Percentiles rank a stretch among this genome's conserved stretches.
Evolutionary conservation across 2,797 vertebrate species (phyloP).

Genomic region (Rhodeus uyekii): DNA sequence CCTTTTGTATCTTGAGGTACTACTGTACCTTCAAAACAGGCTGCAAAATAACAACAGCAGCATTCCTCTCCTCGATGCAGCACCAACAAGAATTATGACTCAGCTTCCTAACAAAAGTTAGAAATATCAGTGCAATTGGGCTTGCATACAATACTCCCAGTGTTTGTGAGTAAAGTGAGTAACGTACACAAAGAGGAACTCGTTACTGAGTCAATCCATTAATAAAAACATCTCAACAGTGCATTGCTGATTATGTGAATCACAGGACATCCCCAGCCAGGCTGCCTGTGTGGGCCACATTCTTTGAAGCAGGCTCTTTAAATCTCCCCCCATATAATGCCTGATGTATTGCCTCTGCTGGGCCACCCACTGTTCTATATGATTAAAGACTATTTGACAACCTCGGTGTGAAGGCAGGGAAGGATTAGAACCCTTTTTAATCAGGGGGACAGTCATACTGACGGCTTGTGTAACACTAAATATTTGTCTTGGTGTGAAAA

Average conservation of each 20-base stretch:
- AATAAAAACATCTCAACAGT: neutral
- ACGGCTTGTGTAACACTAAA: neutral
- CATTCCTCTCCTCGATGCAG: neutral
- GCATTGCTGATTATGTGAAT: conserved; percentile 9
- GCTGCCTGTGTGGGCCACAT: conserved; percentile 6
- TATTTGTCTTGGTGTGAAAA: neutral
- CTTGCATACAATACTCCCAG: neutral
- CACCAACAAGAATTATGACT: neutral
- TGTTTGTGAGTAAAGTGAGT: neutral
- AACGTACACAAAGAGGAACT: neutral
- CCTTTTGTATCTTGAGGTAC: no score
- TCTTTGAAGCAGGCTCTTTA: conserved; percentile 19
- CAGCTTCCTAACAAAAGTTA: neutral
- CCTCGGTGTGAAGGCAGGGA: neutral
- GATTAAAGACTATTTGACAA: conserved; percentile 50
- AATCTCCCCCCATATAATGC: neutral
- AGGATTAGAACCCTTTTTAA: no score
- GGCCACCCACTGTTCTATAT: conserved; percentile 7
- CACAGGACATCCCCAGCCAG: conserved; percentile 21
- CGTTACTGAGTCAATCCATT: neutral
- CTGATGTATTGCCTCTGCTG: conserved; percentile 1
- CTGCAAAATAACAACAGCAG: neutral
- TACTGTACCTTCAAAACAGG: neutral
- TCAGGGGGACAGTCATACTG: no score
- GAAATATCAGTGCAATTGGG: neutral